These are phyloP conservation scores for Acanthacorydalis orientalis DNA, from an alignment of 2,888 invertebrate genomes.

Conservation along the genomic window DNA sequence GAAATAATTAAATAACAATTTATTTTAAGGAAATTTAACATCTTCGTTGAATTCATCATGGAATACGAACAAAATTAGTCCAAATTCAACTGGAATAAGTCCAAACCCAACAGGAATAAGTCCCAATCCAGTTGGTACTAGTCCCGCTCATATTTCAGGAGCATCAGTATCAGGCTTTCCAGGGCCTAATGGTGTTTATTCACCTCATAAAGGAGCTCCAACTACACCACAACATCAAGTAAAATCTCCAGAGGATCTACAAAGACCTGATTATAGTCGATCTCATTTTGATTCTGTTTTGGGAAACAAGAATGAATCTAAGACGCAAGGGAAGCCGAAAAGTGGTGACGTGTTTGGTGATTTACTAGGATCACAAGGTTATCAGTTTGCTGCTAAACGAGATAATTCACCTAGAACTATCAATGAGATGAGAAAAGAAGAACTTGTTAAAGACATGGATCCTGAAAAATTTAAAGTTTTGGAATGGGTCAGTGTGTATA, in stretches of 20 bases:
- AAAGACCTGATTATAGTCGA: slow-evolving; percentile 41
- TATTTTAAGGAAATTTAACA: slow-evolving; percentile 19
- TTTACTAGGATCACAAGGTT: slow-evolving; percentile 77
- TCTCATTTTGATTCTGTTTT: slow-evolving; percentile 47
- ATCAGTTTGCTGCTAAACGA: slow-evolving; percentile 58
- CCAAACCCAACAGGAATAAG: slow-evolving; percentile 13
- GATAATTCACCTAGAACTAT: slow-evolving; percentile 71
- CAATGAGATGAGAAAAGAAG: slow-evolving; percentile 83
- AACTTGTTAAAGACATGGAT: slow-evolving; percentile 74
- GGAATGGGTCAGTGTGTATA: slow-evolving; percentile 49
- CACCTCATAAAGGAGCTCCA: slow-evolving; percentile 17
- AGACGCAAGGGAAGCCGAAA: slow-evolving; percentile 28
- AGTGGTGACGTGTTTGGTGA: slow-evolving; percentile 74
- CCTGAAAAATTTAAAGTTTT: slow-evolving; percentile 72
- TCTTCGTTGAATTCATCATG: slow-evolving; percentile 24
- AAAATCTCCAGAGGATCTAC: slow-evolving; percentile 17
- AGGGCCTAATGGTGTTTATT: slow-evolving; percentile 12
- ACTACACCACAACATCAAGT: slow-evolving; percentile 20
- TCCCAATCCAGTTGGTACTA: slow-evolving; percentile 17
- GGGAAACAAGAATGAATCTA: slow-evolving; percentile 16
- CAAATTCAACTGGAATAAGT: slow-evolving; percentile 18
- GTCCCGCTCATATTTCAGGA: slow-evolving; percentile 20
- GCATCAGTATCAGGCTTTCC: slow-evolving; percentile 9
- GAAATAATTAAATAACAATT: too few relatives aligned
- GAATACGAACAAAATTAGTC: slow-evolving; percentile 4